These are phyloP conservation scores for Bombus polaris DNA, from an alignment of 1,140 invertebrate species.

Conservation along the genomic window DNA sequence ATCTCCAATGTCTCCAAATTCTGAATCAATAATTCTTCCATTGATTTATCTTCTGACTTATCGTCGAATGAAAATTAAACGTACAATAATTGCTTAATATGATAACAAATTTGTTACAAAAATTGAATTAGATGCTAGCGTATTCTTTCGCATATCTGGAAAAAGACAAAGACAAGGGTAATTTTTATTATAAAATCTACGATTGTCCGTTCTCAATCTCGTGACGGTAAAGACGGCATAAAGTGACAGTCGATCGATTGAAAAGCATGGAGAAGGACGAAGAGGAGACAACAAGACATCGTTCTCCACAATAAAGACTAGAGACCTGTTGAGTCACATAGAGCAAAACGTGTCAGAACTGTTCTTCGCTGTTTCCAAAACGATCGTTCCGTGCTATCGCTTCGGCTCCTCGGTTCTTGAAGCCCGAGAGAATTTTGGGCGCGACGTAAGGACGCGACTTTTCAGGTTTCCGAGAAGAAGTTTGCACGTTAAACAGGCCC, in stretches of 20 bases:
- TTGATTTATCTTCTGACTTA: no score
- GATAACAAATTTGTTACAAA: no score
- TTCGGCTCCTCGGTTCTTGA: background rate
- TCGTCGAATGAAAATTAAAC: background rate
- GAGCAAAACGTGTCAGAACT: background rate
- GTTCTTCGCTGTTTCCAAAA: background rate
- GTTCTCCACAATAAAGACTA: slow-evolving; percentile 2
- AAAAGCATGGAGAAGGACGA: background rate
- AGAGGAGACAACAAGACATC: background rate
- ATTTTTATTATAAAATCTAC: no score
- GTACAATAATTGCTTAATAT: no score
- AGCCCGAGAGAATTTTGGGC: background rate
- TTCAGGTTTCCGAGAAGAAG: slow-evolving; percentile 78
- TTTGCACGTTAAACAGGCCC: slow-evolving; percentile 78
- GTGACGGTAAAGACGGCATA: background rate
- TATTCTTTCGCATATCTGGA: no score
- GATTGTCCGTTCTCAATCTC: background rate
- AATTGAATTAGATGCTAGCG: no score
- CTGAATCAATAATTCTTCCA: background rate
- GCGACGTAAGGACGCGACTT: slow-evolving; percentile 77
- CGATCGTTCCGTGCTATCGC: slow-evolving; percentile 10
- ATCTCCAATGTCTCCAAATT: background rate
- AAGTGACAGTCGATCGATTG: background rate
- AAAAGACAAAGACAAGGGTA: no score
- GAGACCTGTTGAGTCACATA: slow-evolving; percentile 37